Conservation (phyloP, 2,888 invertebrate genomes). For the Polyploca ridens region DNA sequence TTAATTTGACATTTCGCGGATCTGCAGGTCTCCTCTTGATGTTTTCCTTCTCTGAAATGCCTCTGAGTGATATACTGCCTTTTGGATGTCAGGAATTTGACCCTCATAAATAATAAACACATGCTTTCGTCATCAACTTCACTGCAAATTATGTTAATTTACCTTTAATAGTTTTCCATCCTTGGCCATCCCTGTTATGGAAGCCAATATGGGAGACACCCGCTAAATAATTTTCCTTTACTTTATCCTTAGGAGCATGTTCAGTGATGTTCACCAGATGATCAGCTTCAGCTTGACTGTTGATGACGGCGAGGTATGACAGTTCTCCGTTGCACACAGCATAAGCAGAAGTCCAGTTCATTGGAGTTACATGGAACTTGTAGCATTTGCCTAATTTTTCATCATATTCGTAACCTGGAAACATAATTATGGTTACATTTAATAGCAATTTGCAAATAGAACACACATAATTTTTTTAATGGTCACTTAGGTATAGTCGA, state of each 20-base stretch:
- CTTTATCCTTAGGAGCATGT: slow-evolving; percentile 44
- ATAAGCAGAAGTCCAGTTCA: slow-evolving; percentile 64
- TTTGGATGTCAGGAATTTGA: no score
- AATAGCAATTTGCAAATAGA: no score
- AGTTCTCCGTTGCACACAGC: slow-evolving; percentile 59
- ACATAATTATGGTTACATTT: not conserved
- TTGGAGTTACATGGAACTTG: slow-evolving; percentile 61
- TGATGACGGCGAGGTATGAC: slow-evolving; percentile 61
- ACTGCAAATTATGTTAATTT: not conserved
- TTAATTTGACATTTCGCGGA: no score
- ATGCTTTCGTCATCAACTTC: not conserved
- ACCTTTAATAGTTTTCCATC: slow-evolving; percentile 61
- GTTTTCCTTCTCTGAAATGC: no score
- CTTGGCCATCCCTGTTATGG: slow-evolving; percentile 37
- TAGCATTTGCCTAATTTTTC: slow-evolving; percentile 57
- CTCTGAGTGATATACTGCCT: no score
- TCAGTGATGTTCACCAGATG: slow-evolving; percentile 48
- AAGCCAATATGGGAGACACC: slow-evolving; percentile 52
- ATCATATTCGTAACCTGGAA: slow-evolving; percentile 6
- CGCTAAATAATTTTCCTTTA: slow-evolving; percentile 41
- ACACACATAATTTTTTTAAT: no score
- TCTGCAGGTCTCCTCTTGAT: no score
- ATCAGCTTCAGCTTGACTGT: slow-evolving; percentile 55
- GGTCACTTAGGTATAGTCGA: no score
- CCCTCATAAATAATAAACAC: no score